Percentiles rank a stretch among this genome's conserved stretches.
These are phyloP conservation scores for Lycophotia porphyrea DNA, from an alignment of 2,888 invertebrate genomes.

Conservation along the genomic window DNA sequence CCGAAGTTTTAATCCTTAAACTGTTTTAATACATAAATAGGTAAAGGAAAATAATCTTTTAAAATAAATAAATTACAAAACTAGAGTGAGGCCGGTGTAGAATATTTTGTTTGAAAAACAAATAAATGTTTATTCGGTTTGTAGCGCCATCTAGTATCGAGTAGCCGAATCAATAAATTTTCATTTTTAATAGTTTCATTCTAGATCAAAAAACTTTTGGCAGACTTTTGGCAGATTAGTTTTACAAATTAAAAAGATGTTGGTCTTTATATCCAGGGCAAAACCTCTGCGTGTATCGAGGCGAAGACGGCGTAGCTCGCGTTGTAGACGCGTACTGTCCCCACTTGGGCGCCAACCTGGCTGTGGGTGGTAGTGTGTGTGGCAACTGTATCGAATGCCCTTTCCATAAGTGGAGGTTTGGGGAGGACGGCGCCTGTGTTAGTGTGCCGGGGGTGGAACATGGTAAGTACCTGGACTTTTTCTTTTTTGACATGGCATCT, in stretches of 20 bases:
- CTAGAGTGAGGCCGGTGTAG: background rate
- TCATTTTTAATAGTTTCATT: background rate
- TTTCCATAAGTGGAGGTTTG: constrained; percentile 96
- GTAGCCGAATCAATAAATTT: background rate
- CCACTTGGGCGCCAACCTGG: constrained; percentile 97
- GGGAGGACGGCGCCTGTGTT: constrained; percentile 93
- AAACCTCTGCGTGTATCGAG: constrained; percentile 93
- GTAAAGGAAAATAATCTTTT: background rate
- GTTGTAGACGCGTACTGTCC: constrained; percentile 97
- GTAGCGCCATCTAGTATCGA: constrained; percentile 40
- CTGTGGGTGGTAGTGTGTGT: constrained; percentile 93
- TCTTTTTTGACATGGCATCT: too few relatives aligned
- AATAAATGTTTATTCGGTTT: background rate
- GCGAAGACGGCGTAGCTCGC: constrained; percentile 91
- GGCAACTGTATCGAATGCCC: constrained; percentile 96
- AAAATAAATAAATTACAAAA: background rate
- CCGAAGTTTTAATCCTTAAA: background rate
- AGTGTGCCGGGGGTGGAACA: constrained; percentile 91
- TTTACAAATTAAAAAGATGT: background rate
- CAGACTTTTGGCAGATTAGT: background rate
- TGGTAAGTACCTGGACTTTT: constrained; percentile 69
- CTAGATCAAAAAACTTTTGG: too few relatives aligned
- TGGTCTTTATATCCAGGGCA: constrained; percentile 86
- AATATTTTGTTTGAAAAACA: background rate
- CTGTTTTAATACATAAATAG: too few relatives aligned